Evolutionary conservation across 2,113 vertebrate genomes (phyloP).

Genomic region (Nannospalax galili): DNA sequence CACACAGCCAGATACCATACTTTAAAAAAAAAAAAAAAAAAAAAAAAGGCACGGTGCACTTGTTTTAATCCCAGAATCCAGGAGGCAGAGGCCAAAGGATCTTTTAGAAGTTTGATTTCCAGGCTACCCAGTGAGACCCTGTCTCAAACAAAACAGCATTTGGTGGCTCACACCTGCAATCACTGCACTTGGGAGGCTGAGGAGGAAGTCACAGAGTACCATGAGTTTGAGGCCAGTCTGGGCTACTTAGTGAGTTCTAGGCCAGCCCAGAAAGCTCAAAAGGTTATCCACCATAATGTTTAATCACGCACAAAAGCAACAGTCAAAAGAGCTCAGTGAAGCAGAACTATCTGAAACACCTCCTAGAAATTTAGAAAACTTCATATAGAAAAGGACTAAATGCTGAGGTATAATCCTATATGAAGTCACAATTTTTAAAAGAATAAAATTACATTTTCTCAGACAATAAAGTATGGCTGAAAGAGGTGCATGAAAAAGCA

Average conservation of each 20-base stretch:
- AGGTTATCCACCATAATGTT: background rate
- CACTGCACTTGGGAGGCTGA: background rate
- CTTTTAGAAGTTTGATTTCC: too few species aligned
- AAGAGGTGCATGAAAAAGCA: background rate
- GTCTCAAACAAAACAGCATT: too few species aligned
- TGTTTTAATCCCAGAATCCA: too few species aligned
- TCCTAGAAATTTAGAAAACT: conserved; percentile 15
- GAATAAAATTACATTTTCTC: background rate
- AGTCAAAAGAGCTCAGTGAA: background rate
- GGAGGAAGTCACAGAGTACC: too few species aligned
- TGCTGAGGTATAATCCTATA: background rate
- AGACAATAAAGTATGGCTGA: conserved; percentile 19
- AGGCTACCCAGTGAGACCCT: too few species aligned
- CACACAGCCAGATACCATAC: background rate
- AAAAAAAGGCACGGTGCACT: too few species aligned
- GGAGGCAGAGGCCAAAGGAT: too few species aligned
- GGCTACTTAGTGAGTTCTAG: background rate
- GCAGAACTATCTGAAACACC: background rate
- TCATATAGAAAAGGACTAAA: background rate
- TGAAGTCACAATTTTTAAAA: background rate
- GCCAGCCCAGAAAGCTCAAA: too few species aligned
- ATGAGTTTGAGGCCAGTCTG: background rate
- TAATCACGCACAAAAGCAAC: background rate
- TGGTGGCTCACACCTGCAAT: background rate
- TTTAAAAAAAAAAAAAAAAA: too few species aligned